Base-by-base conservation (phyloP, 2,888 invertebrate species). In the Cinara cedri region DNA sequence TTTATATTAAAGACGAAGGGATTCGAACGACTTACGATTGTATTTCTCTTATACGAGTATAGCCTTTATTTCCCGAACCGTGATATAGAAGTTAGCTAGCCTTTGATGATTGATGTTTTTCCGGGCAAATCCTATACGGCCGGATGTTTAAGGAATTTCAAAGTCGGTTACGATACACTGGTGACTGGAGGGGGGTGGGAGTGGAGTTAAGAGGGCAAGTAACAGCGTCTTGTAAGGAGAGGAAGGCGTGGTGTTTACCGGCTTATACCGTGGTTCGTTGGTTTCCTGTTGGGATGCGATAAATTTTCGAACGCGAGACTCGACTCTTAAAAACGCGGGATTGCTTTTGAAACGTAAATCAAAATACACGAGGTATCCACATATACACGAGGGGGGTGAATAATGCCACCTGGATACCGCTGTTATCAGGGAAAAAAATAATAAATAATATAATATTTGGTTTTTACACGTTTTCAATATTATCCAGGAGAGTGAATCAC, bases 1-100 rank as follows among this genome's bases (percentile, higher is more conserved):
- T 78, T 78, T 70, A 78, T 78, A 78, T 78, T 78, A 78, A 78
- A 78, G 78, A 70, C 78, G 70, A 78, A 78, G 78, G 70, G 78
- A 78, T 78, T 78, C 78, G 78, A 60, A 70, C 78, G 78, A 78
- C 78, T 76, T 76, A 76, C 68, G 66, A 76, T 76, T 70, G 78
- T 78, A 78, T 78, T 70, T 68, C 68, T 78, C 78, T 76, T 19
- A 68, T 34, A 34, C 34, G 34, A 6, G 34, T 34, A 34, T 76
- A 57, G 68, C 66, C 76, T 60, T 76, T 76, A 68, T 49, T 76
- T 76, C 57, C 76, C 26, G 14, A 55, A 11, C 76, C n/a, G 68
- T 68, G 76, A 76, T 76, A 76, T 57, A 68, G 76, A 76, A 76
- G 55, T 68, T 68, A 42, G 78, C 78, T 34, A 6, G 34, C 68